Base-by-base conservation (phyloP, 2,888 invertebrate genomes). In the Minunthozetes semirufus region DNA sequence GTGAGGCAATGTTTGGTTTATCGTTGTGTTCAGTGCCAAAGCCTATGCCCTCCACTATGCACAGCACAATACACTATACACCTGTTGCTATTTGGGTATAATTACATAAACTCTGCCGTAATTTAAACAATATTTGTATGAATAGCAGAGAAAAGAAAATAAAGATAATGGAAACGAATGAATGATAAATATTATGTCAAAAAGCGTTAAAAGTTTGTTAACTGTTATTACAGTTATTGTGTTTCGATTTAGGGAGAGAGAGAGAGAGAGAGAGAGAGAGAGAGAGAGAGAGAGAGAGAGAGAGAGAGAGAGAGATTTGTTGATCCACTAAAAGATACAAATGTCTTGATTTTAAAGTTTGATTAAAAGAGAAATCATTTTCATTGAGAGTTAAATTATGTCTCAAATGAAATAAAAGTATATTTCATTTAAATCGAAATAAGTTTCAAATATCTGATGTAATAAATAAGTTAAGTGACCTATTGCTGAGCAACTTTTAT, bases 241-340 rank as follows among this genome's bases (percentile, higher is more conserved):
- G 3, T 22, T 17, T 19, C 27, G 38, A 19, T 22, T 27, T 22
- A n/a, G 6, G 25, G 70, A 46, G 4, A 17, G 38, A n/a, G 5
- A 38, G 38, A 4, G 29, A 38, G 46, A 13, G 38, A 15, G 11
- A n/a, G 11, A 27, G 66, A 6, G 25, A 25, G 66, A 50, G 50
- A 46, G 72, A 48, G 50, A 53, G 72, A 50, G 72, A 72, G 59
- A 29, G 38, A 59, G 59, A 72, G 59, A 59, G 72, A 72, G 72
- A 38, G 70, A 48, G 70, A 42, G 70, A 70, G 70, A 70, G 70
- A 70, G 70, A 25, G 70, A 70, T 13, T 17, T 5, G n/a, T n/a
- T n/a, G n/a, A n/a, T n/a, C n/a, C n/a, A n/a, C n/a, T n/a, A n/a
- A n/a, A n/a, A n/a, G n/a, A n/a, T n/a, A n/a, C n/a, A n/a, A n/a